Base-by-base conservation (phyloP, 2,888 invertebrate genomes). In the Holacanthella duospinosa region DNA sequence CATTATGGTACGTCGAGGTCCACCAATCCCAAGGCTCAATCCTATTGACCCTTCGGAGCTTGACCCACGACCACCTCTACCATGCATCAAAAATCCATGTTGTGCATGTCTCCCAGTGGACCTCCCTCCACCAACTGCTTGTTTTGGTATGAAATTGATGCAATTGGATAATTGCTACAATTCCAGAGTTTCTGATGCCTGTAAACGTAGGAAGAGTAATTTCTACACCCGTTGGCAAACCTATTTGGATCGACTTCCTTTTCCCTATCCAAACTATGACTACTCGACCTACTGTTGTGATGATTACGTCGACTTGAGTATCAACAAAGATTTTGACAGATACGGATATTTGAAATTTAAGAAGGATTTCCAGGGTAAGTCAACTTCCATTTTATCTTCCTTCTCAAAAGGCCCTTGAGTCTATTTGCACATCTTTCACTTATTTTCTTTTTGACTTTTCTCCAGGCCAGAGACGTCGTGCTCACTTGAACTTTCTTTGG, bases 281-380 rank as follows among this genome's bases (percentile, higher is more conserved):
- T 71, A 71, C 62, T 63, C 60, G 16, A 60, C 63, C 9, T 70
- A 68, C 29, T 71, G 68, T 43, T 71, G 71, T 44, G 68, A 71
- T 60, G 63, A 69, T n/a, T 71, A 71, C 55, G 66, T 70, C 29
- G 71, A 71, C 53, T 24, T 70, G 44, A 66, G 67, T 9, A 60
- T 63, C 16, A 71, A 71, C 29, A 60, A 61, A 54, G 70, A 69
- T 53, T 68, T 67, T 55, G 55, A 63, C 43, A 68, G 66, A 36
- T 60, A 64, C 43, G 65, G 66, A 26, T 63, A 64, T 36, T 63
- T 67, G 9, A 36, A 58, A 2, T 65, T 66, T 29, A 63, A 68
- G 36, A 59, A 65, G 1, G 53, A 61, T 3, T 24, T 61, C 48
- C 62, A 62, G 61, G 66, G 70, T 65, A 63, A 55, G 55, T 6